Percentiles rank a stretch among this genome's conserved stretches.
Evolutionary conservation across 2,797 vertebrate genomes (phyloP).

Genomic region (Amblyraja radiata): DNA sequence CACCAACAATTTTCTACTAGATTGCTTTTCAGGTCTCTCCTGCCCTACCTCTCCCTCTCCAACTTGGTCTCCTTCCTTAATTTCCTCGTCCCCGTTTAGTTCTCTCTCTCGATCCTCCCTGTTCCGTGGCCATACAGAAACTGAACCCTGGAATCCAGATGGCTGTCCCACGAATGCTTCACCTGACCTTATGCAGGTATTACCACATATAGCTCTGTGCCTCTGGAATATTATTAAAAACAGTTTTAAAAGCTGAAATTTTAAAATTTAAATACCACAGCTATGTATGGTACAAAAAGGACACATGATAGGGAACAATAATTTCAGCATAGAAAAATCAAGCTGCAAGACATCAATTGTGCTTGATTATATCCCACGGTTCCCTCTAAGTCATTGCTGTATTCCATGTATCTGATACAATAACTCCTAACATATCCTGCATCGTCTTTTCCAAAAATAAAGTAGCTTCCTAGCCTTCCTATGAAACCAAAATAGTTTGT

Average conservation of each 20-base stretch:
- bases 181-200: slow-evolving; percentile 5
- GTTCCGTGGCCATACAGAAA: slow-evolving; percentile 36
- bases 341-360: slow-evolving; percentile 6
- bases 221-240: slow-evolving; percentile 37
- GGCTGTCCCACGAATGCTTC: slow-evolving; percentile 27
- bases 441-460: not conserved
- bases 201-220: slow-evolving; percentile 34
- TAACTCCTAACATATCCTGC: no score
- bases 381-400: not conserved
- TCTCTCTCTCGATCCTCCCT: slow-evolving; percentile 34
- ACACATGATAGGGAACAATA: not conserved
- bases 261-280: slow-evolving; percentile 4
- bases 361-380: not conserved
- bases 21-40: slow-evolving; percentile 27
- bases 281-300: slow-evolving; percentile 17
- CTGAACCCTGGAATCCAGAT: slow-evolving; percentile 27
- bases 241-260: slow-evolving; percentile 28
- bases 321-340: not conserved
- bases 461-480: not conserved
- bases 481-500: not conserved
- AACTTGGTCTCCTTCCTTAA: slow-evolving; percentile 36
- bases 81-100: slow-evolving; percentile 33
- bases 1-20: slow-evolving; percentile 9
- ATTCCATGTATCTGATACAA: not conserved
- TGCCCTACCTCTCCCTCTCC: slow-evolving; percentile 37